Conservation (phyloP, 2,888 invertebrate genomes). For the Psylliodes chrysocephalus region DNA sequence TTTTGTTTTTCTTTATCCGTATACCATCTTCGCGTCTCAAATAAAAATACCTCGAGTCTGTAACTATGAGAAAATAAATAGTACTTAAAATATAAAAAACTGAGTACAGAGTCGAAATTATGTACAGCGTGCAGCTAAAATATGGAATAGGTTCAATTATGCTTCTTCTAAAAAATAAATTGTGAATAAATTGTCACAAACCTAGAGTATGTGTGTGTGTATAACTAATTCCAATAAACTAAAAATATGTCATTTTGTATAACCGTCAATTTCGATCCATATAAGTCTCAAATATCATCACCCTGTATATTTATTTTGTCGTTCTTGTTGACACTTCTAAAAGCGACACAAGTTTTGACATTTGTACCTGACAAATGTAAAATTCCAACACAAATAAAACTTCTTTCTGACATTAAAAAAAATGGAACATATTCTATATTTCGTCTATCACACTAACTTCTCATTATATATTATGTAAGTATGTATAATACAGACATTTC, state of each 20-base stretch:
- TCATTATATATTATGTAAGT: background rate
- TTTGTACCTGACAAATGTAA: background rate
- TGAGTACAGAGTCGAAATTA: constrained; percentile 17
- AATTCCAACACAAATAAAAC: background rate
- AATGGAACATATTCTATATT: background rate
- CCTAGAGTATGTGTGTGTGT: no score
- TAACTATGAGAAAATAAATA: constrained; percentile 54
- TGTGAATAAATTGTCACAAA: no score
- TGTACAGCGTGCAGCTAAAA: constrained; percentile 4
- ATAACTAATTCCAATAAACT: no score
- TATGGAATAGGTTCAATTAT: background rate
- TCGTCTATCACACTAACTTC: background rate
- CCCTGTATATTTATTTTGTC: no score
- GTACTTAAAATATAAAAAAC: constrained; percentile 40
- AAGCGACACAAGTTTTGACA: background rate
- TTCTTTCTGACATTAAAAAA: background rate
- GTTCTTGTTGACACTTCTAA: no score
- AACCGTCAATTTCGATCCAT: no score
- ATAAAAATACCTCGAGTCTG: constrained; percentile 46
- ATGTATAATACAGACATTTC: constrained; percentile 1
- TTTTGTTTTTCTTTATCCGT: constrained; percentile 39
- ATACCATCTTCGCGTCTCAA: constrained; percentile 51
- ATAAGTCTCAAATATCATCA: no score
- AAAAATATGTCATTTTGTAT: no score
- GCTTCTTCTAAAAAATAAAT: no score